Conservation (phyloP, 1,140 invertebrate species). For the Drosophila insularis region DNA sequence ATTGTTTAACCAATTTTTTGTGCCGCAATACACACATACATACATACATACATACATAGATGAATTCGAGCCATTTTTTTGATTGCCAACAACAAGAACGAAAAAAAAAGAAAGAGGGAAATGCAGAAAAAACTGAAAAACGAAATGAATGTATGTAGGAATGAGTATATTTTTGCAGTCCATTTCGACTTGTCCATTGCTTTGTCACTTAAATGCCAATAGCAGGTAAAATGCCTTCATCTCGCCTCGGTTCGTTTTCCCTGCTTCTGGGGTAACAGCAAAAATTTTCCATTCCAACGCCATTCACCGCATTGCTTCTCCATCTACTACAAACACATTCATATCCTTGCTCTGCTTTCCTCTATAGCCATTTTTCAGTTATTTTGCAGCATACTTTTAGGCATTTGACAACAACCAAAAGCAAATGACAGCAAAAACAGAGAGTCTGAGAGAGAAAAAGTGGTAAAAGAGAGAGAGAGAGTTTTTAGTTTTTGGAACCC, state of each 20-base stretch:
- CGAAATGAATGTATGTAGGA: neutral
- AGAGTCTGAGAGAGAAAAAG: neutral
- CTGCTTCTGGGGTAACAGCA: conserved; percentile 1
- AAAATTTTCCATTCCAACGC: conserved; percentile 46
- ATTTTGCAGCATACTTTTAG: conserved; percentile 64
- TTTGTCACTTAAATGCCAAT: conserved; percentile 62
- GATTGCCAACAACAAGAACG: neutral
- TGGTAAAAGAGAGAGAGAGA: neutral
- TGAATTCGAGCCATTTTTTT: neutral
- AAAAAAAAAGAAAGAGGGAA: neutral
- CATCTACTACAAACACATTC: neutral
- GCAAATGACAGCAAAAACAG: neutral
- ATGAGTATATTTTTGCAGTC: neutral
- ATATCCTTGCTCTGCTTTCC: neutral
- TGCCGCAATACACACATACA: neutral
- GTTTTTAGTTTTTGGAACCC: conserved; percentile 17
- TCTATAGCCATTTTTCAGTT: conserved; percentile 15
- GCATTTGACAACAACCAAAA: conserved; percentile 55
- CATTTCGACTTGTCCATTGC: conserved; percentile 56
- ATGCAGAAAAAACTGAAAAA: neutral
- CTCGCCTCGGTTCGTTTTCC: neutral
- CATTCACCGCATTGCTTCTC: neutral
- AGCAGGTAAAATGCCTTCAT: conserved; percentile 21
- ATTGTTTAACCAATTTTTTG: neutral
- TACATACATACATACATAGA: neutral